Evolutionary conservation across 1,140 invertebrate species (phyloP), one percentile per base, ranked within the genome.

Genomic region (Drosophila murphyi): DNA sequence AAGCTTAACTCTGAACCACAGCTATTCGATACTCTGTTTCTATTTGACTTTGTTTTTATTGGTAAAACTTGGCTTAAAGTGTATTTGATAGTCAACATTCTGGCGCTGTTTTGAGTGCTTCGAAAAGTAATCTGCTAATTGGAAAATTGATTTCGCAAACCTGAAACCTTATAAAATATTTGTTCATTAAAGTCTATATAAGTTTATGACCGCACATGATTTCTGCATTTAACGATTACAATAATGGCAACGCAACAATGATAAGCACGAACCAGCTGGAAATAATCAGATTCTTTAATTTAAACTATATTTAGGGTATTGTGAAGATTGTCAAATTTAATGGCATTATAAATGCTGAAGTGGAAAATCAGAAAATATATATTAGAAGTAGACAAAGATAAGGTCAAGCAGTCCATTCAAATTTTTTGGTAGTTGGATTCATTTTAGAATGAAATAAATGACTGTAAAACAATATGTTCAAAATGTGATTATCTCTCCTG

Each of bases 131-230:
- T 64, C 50, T 47, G 35, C 45, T 39, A 55, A 78, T 74, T 52
- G 50, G 54, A 29, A 81, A 82, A 82, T 82, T 62, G 61, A 64
- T 64, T 64, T 71, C 60, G 51, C 51, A 57, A 65, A 20, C 50
- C 35, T 28, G 32, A 35, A n/a, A 43, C 4, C 34, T 65, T 48
- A 73, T 34, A 65, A 76, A 80, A 65, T 56, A 71, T 63, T 59
- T 57, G 43, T 51, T 50, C 48, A 82, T 83, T 83, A 79, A 72
- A 48, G 43, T 48, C 50, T 65, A 51, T 72, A 83, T 83, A 80
- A 52, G 55, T 82, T 80, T 76, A 82, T 32, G 62, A 56, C 29
- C 50, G 37, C 43, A 47, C 54, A 67, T 60, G 72, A 67, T 73
- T 61, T 61, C 71, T 67, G 34, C 45, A 55, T 48, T 78, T 65